Evolutionary conservation across 2,797 vertebrate genomes (phyloP).

Genomic region (Xenops minutus): DNA sequence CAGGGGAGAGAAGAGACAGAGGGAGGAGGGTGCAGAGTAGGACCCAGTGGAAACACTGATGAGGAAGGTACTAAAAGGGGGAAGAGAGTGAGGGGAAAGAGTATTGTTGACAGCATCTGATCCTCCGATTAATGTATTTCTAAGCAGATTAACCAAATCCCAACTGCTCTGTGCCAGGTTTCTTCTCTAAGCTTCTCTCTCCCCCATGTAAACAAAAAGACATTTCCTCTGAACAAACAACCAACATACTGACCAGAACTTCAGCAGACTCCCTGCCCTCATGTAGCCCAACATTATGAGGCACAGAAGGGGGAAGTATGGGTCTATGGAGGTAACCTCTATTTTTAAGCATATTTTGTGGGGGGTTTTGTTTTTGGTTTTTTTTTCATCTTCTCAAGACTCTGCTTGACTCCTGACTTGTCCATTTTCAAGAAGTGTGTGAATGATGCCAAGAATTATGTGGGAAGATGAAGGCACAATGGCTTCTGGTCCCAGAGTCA

Average conservation of each 20-base stretch:
- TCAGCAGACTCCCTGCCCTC: neutral
- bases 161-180: slow-evolving; percentile 76
- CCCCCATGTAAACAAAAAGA: slow-evolving; percentile 58
- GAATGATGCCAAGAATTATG: neutral
- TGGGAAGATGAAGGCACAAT: neutral
- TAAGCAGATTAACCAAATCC: slow-evolving; percentile 83
- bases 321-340: neutral
- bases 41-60: slow-evolving; percentile 1
- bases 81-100: slow-evolving; percentile 53
- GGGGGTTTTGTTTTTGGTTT: neutral
- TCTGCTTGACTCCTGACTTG: neutral
- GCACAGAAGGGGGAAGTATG: neutral
- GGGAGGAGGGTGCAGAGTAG: slow-evolving; percentile 18
- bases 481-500: neutral
- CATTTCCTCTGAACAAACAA: slow-evolving; percentile 50
- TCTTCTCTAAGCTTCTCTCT: slow-evolving; percentile 74
- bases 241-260: neutral
- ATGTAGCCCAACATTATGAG: neutral
- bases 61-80: slow-evolving; percentile 25
- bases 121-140: slow-evolving; percentile 77
- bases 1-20: neutral
- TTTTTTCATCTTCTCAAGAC: neutral
- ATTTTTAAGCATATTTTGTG: neutral
- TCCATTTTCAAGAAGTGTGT: neutral
- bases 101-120: slow-evolving; percentile 75